Evolutionary conservation across 2,888 invertebrate genomes (phyloP).

Genomic region (Syrista parreyssii): DNA sequence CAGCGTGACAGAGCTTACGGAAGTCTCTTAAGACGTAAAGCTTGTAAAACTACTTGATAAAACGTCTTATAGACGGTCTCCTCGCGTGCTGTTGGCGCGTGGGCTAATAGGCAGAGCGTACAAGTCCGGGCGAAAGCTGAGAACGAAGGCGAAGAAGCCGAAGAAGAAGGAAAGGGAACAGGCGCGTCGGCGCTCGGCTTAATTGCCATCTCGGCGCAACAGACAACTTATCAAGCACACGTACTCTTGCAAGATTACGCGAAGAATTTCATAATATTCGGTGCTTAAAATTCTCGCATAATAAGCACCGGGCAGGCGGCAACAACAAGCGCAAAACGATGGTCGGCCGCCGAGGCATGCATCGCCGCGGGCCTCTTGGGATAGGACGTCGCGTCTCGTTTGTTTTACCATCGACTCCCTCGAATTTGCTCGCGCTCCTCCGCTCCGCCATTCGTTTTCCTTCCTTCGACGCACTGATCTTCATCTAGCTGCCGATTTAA

Average conservation of each 20-base stretch:
- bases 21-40: too few species aligned
- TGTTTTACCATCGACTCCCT: constrained; percentile 49
- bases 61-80: too few species aligned
- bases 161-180: too few species aligned
- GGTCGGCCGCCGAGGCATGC: constrained; percentile 46
- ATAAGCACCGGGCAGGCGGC: constrained; percentile 31
- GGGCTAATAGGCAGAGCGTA: too few species aligned
- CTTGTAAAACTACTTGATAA: too few species aligned
- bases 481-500: constrained; percentile 16
- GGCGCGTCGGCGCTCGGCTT: too few species aligned
- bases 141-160: too few species aligned
- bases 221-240: too few species aligned
- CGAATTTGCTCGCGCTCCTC: neutral
- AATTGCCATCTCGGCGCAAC: too few species aligned
- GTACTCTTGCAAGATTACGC: constrained; percentile 38
- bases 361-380: constrained; percentile 57
- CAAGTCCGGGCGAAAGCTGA: too few species aligned
- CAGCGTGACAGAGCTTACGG: too few species aligned
- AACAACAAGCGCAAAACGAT: constrained; percentile 26
- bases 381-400: constrained; percentile 59
- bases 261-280: constrained; percentile 59
- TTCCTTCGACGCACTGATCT: constrained; percentile 14
- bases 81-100: too few species aligned
- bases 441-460: neutral
- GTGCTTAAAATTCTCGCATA: constrained; percentile 59